Evolutionary conservation across 2,888 invertebrate genomes (phyloP).

Genomic region (Phlogophora meticulosa): DNA sequence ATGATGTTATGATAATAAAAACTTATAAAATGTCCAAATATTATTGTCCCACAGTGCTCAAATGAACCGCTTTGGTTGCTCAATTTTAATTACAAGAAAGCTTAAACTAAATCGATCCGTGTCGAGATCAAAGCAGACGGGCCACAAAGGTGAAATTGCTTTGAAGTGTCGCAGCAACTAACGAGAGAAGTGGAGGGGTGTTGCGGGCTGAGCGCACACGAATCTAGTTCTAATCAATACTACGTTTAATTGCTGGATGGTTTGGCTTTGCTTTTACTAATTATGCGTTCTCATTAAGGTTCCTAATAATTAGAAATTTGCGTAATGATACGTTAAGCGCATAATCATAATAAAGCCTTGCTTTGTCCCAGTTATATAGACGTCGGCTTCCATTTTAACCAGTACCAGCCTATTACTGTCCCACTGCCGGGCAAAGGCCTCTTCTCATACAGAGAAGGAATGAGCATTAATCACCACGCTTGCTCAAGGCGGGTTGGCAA

Average conservation of each 20-base stretch:
- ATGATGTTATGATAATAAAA: background rate
- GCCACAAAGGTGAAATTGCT: constrained; percentile 83
- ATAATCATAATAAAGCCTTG: background rate
- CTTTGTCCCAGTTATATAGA: background rate
- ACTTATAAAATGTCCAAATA: constrained; percentile 13
- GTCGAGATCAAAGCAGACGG: constrained; percentile 81
- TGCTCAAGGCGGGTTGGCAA: too few relatives aligned
- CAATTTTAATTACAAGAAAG: constrained; percentile 83
- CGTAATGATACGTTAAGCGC: constrained; percentile 30
- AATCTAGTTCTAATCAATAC: constrained; percentile 74
- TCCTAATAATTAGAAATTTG: constrained; percentile 35
- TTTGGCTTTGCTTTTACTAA: constrained; percentile 64
- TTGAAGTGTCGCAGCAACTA: constrained; percentile 78
- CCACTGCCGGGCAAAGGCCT: too few relatives aligned
- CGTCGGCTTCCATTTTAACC: too few relatives aligned
- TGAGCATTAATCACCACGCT: too few relatives aligned
- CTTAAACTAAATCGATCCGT: constrained; percentile 80
- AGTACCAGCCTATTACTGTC: too few relatives aligned
- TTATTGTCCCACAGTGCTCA: constrained; percentile 59
- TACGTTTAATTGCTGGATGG: constrained; percentile 75
- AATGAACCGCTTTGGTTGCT: constrained; percentile 73
- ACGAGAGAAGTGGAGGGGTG: constrained; percentile 69
- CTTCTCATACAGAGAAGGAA: too few relatives aligned
- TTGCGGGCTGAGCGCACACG: constrained; percentile 61
- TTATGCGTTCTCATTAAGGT: constrained; percentile 61